Base-by-base conservation (phyloP, 2,113 vertebrate genomes). In the Cyprinus carpio region DNA sequence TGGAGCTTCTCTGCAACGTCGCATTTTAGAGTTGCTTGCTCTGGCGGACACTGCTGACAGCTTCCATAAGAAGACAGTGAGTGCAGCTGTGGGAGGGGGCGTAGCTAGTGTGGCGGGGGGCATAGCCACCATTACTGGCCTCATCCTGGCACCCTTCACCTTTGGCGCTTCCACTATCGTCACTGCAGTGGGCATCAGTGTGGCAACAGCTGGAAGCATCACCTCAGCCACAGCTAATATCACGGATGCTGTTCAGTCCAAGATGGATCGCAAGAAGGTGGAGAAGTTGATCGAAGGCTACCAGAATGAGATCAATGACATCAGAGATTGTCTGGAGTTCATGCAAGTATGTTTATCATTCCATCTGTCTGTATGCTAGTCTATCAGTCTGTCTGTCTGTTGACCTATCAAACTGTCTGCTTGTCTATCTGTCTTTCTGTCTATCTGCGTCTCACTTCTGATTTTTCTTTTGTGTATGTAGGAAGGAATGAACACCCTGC, bases 201-300 rank as follows among this genome's bases (percentile, higher is more conserved):
- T 96, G 85, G 94, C 94, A 25, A 93, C 93, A 0, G 94, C 93
- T 0, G 95, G 95, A 25, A 93, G 93, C 88, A 92, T 95, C 86
- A 90, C 95, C n/a, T 94, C 94, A 4, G 94, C 93, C 0, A 90
- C 93, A 0, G 95, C 95, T 27, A 94, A 93, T 3, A 94, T 95
- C 85, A 93, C 94, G 0, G 94, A 95, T 40, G 90, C 92, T 0
- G 92, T 95, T 27, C 92, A 93, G 83, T 93, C 90, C 82, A 94
- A 67, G 74, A 92, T 91, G 89, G 94, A 95, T 87, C 89, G 94
- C 0, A 95, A 93, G 89, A 94, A 91, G 86, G 89, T 96, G 89
- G 93, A 95, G 85, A 94, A 92, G 90, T 93, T 95, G 89, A 93
- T 96, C 83, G 87, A 94, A 83, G 88, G 67, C 23, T 93, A 95